Percentiles rank a stretch among this genome's conserved stretches.
Evolutionary conservation across 2,113 vertebrate genomes (phyloP).

Genomic region (Neodontobutis hainanensis): DNA sequence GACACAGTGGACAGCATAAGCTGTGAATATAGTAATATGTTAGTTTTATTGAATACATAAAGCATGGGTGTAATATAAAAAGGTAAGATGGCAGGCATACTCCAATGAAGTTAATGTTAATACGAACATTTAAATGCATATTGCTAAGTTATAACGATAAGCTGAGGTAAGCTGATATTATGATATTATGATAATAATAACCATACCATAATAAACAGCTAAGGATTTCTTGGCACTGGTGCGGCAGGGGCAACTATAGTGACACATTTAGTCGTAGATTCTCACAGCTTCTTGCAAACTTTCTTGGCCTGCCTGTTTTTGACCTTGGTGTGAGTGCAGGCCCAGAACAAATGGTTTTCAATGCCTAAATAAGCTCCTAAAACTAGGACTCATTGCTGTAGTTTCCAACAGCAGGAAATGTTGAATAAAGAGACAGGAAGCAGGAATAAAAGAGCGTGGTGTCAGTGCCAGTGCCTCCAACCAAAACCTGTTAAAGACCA

Average conservation of each 20-base stretch:
- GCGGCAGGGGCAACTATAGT: no score
- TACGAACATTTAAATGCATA: no score
- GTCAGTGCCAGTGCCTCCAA: constrained; percentile 1
- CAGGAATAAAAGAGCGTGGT: not conserved
- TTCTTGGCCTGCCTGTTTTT: no score
- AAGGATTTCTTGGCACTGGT: no score
- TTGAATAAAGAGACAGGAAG: constrained; percentile 3
- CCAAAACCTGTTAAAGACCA: constrained; percentile 13
- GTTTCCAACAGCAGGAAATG: not conserved
- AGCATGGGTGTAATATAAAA: not conserved
- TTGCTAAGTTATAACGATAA: no score
- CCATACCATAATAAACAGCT: no score
- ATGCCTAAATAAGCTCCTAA: not conserved
- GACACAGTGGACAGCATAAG: not conserved
- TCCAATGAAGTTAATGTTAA: not conserved
- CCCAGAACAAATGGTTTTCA: no score
- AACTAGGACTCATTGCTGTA: not conserved
- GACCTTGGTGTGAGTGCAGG: no score
- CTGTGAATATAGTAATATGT: not conserved
- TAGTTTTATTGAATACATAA: not conserved
- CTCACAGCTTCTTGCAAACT: no score
- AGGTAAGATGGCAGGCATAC: not conserved
- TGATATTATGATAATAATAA: no score
- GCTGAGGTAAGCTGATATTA: no score
- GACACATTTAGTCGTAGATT: no score